A percentile compares a stretch with the other conserved stretches of the same genome.
These are phyloP conservation scores for Smittia sp. DNA, from an alignment of 2,888 invertebrate species.

Conservation along the genomic window DNA sequence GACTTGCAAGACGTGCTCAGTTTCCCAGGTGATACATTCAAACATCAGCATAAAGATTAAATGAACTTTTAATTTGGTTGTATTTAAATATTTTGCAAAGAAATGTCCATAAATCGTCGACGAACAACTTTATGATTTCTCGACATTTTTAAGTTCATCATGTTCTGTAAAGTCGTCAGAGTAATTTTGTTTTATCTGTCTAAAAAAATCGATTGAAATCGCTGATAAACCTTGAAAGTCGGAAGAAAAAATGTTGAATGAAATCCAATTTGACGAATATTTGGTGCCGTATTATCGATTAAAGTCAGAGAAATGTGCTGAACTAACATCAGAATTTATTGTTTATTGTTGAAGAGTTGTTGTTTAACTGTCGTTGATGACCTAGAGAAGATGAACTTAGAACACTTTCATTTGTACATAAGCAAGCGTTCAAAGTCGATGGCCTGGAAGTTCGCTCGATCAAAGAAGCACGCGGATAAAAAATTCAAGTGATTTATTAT, in stretches of 20 bases:
- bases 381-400: neutral
- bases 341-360: conserved; percentile 23
- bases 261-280: conserved; percentile 19
- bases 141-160: too few species aligned
- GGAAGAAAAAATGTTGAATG: conserved; percentile 3
- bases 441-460: too few species aligned
- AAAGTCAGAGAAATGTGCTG: neutral
- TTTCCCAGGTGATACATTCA: conserved; percentile 48
- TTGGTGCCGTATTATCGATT: conserved; percentile 38
- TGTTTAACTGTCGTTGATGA: conserved; percentile 15
- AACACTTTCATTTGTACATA: neutral
- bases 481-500: too few species aligned
- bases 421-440: too few species aligned
- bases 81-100: neutral
- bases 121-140: too few species aligned
- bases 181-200: neutral
- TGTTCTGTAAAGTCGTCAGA: neutral
- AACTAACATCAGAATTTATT: neutral
- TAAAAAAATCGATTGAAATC: neutral
- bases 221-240: neutral
- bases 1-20: conserved; percentile 50
- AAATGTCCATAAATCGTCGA: neutral
- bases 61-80: neutral
- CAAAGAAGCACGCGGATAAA: too few species aligned
- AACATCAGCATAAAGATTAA: conserved; percentile 26